These are phyloP conservation scores for Capreolus pygargus DNA, from an alignment of 2,113 vertebrate species.

Conservation along the genomic window DNA sequence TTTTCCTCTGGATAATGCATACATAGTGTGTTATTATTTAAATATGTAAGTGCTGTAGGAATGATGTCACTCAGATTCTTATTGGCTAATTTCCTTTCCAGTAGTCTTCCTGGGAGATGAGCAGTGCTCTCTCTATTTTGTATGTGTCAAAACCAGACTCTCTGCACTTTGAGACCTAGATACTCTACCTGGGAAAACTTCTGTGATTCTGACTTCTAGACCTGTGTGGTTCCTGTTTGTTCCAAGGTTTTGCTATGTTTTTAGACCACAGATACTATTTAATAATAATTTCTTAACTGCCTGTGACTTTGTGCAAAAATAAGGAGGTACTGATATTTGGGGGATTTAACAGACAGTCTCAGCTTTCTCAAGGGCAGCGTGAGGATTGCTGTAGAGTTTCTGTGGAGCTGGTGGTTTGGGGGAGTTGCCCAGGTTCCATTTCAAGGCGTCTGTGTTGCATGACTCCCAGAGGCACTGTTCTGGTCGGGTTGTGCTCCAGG, in stretches of 20 bases:
- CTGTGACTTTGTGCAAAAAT: background rate
- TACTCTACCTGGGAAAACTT: background rate
- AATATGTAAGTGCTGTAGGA: background rate
- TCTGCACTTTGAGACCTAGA: background rate
- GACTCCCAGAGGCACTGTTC: background rate
- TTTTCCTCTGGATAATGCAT: background rate
- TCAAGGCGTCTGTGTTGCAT: background rate
- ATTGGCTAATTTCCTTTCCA: background rate
- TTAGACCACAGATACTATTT: background rate
- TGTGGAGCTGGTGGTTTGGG: background rate
- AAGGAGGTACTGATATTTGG: background rate
- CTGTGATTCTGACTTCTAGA: background rate
- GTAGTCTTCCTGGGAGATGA: background rate
- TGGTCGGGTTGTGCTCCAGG: background rate
- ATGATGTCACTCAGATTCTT: background rate
- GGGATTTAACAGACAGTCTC: background rate
- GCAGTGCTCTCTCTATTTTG: background rate
- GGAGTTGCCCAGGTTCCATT: background rate
- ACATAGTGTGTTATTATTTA: background rate
- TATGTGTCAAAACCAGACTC: background rate
- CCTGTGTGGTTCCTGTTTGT: background rate
- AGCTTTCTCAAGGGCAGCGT: background rate
- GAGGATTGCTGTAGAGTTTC: background rate
- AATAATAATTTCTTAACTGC: background rate
- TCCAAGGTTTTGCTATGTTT: background rate